A percentile compares a stretch with the other conserved stretches of the same genome.
Evolutionary conservation across 2,113 vertebrate genomes (phyloP).

Genomic region (Corythoichthys haematopterus): DNA sequence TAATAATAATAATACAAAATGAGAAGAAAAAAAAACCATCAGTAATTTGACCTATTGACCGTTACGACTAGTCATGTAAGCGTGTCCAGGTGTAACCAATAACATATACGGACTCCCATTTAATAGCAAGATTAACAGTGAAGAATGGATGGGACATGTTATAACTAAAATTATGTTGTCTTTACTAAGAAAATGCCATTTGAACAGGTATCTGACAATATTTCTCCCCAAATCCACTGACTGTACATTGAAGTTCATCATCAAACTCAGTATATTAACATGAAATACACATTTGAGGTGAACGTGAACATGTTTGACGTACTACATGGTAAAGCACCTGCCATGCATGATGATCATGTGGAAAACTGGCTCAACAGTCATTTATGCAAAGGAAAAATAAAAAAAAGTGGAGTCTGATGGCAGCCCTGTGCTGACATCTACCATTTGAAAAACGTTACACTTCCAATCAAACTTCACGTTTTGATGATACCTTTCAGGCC

Average conservation of each 20-base stretch:
- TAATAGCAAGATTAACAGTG: no score
- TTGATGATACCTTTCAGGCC: constrained; percentile 43
- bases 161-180: no score
- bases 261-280: constrained; percentile 10
- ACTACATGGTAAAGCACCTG: constrained; percentile 19
- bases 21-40: no score
- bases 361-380: background rate
- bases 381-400: constrained; percentile 7
- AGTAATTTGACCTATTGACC: no score
- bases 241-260: background rate
- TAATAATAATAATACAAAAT: no score
- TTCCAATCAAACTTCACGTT: constrained; percentile 10
- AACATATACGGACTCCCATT: no score
- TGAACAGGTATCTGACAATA: background rate
- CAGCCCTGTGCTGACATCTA: constrained; percentile 12
- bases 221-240: background rate
- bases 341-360: constrained; percentile 19
- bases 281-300: background rate
- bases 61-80: no score
- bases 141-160: no score
- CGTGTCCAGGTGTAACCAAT: no score
- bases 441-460: constrained; percentile 22
- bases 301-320: constrained; percentile 7
- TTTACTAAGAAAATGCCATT: background rate
- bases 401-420: constrained; percentile 5